Evolutionary conservation across 2,888 invertebrate genomes (phyloP), one percentile per base, ranked within the genome.

Genomic region (Erebia ligea): DNA sequence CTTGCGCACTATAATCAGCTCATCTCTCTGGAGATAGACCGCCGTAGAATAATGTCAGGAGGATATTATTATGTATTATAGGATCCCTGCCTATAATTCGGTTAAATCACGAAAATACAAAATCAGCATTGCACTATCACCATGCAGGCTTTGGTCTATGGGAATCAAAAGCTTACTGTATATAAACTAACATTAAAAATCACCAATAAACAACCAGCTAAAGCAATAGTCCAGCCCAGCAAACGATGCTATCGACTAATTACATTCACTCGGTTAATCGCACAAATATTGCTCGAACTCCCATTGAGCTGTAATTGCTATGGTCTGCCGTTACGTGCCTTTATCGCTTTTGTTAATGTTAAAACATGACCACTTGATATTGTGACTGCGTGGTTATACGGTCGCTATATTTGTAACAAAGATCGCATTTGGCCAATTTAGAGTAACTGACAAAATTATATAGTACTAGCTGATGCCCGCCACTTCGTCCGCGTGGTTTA

Each of bases 171-270:
- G 45, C 1, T 6, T 52, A 9, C 15, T n/a, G n/a, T n/a, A n/a
- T 34, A 25, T 4, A 58, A 34, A n/a, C n/a, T 40, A 34, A 25
- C 8, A 34, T 40, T 21, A 8, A 34, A 34, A n/a, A 15, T 6
- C n/a, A 58, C 6, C 11, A 34, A 15, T 25, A 15, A n/a, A n/a
- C 40, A 40, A 25, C 54, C 17, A 54, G 3, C 17, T 17, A 54
- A 15, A 65, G 15, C 56, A 13, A 40, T 57, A 57, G 56, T 21
- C 42, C 50, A 56, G 54, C 42, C 56, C 45, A 56, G n/a, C 21
- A 21, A 66, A 56, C 66, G 45, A 21, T 66, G 57, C 57, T 66
- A 69, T 64, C 63, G 63, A 64, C 64, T 69, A 69, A 64, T 69
- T 69, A 64, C 64, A 15, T 64, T 69, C 50, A 40, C 63, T n/a